Base-by-base conservation (phyloP, 2,888 invertebrate species). In the Odontomyia ornata region DNA sequence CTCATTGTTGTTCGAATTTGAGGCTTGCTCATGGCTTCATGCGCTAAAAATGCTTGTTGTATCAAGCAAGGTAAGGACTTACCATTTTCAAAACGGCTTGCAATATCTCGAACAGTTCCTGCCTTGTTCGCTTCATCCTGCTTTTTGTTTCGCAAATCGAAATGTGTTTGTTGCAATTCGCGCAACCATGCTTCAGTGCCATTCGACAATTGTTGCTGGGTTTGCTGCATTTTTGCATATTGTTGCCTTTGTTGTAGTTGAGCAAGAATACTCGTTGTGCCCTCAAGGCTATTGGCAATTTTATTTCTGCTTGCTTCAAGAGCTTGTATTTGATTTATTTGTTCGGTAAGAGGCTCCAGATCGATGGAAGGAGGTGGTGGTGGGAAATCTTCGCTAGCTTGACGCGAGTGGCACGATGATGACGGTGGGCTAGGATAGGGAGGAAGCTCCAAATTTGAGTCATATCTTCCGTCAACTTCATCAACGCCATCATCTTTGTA, bases 341-440 rank as follows among this genome's bases (percentile, higher is more conserved):
- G 90, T 80, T 91, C 90, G 78, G 91, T 90, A 0, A 92, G 86
- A 0, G 91, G 90, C 25, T 90, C 90, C 79, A 93, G 87, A 80
- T 93, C 93, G 65, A 93, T 89, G 0, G 93, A 93, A 0, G 93
- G 92, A 0, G 95, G 95, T n/a, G 95, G 95, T 4, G 95, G 95
- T 67, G 95, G 95, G 82, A 96, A 95, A 82, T 96, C 95, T 86
- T 95, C 95, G 84, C 95, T 95, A 0, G 94, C 91, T 85, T 95
- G 95, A 67, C 95, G 88, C 1, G 95, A 95, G 85, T 95, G 95
- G 76, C 92, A 90, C 0, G 90, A 92, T 0, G 94, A 94, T 80
- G 91, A 91, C 81, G 92, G 89, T 1, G 93, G 93, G 82, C 93
- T 93, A 1, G 95, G 95, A 84, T 95, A 95, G 0, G 95, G 95